These are phyloP conservation scores for Poecilia wingei DNA, from an alignment of 2,797 vertebrate species.

Conservation along the genomic window DNA sequence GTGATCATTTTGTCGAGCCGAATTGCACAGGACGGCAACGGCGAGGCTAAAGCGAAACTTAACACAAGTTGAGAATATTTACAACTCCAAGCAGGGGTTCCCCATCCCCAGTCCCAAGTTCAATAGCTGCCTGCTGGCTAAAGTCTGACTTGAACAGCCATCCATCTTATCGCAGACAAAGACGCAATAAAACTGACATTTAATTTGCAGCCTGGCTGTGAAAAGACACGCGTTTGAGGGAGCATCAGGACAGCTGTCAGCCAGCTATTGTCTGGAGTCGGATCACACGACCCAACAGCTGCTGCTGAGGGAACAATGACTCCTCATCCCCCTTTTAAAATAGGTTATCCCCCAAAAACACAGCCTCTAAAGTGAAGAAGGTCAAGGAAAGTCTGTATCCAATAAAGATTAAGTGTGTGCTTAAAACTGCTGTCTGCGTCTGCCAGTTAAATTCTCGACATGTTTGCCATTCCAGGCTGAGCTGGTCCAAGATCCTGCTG, in stretches of 20 bases:
- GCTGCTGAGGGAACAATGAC: constrained; percentile 25
- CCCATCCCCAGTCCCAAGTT: constrained; percentile 13
- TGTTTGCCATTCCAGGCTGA: constrained; percentile 71
- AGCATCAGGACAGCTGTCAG: constrained; percentile 60
- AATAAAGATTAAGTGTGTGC: constrained; percentile 6
- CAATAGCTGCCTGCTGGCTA: constrained; percentile 40
- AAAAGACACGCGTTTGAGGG: constrained; percentile 47
- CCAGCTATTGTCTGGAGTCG: constrained; percentile 65
- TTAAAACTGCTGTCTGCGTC: constrained; percentile 15
- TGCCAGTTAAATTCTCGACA: constrained; percentile 62
- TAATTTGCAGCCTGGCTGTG: constrained; percentile 47
- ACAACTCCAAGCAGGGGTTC: constrained; percentile 33
- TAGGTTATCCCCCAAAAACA: not conserved
- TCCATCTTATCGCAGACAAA: constrained; percentile 50
- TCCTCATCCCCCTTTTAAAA: too few species aligned
- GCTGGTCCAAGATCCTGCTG: constrained; percentile 50
- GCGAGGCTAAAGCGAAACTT: not conserved
- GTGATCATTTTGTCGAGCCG: too few species aligned
- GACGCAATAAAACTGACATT: constrained; percentile 62
- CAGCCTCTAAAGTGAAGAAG: constrained; percentile 1
- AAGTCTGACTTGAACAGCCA: constrained; percentile 36
- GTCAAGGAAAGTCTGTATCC: not conserved
- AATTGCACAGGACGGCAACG: too few species aligned
- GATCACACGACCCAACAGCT: constrained; percentile 61
- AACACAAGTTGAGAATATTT: not conserved